Evolutionary conservation across 2,113 vertebrate species (phyloP).

Genomic region (Arvicanthis niloticus): DNA sequence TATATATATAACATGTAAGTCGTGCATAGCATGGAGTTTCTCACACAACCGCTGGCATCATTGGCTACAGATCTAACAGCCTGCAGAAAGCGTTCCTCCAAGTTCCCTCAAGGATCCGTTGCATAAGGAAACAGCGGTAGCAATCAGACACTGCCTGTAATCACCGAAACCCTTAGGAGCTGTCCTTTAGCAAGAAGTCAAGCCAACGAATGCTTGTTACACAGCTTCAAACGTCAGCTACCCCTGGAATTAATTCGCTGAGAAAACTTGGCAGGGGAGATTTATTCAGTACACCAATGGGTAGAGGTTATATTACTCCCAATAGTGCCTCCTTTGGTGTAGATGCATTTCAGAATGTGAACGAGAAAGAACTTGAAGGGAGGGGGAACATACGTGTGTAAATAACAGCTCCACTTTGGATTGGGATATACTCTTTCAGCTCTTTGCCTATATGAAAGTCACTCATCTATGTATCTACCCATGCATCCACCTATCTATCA

Average conservation of each 20-base stretch:
- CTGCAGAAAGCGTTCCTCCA: neutral
- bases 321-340: neutral
- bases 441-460: neutral
- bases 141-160: neutral
- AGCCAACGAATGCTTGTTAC: neutral
- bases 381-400: neutral
- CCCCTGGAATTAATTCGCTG: conserved; percentile 3
- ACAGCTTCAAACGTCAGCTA: conserved; percentile 12
- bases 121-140: neutral
- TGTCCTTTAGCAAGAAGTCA: conserved; percentile 28
- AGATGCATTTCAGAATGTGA: neutral
- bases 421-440: neutral
- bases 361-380: neutral
- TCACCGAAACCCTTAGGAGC: conserved; percentile 22
- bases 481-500: neutral
- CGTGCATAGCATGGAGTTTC: conserved; percentile 35
- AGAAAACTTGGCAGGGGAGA: neutral
- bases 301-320: neutral
- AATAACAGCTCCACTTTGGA: neutral
- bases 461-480: neutral
- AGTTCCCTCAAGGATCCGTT: conserved; percentile 31
- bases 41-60: conserved; percentile 10
- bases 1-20: too few species aligned
- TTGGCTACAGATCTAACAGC: neutral
- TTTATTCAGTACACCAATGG: neutral